phyloP scores from a whole-genome alignment of 2,797 vertebrate genomes.

The Acestrorhynchus altus region DNA sequence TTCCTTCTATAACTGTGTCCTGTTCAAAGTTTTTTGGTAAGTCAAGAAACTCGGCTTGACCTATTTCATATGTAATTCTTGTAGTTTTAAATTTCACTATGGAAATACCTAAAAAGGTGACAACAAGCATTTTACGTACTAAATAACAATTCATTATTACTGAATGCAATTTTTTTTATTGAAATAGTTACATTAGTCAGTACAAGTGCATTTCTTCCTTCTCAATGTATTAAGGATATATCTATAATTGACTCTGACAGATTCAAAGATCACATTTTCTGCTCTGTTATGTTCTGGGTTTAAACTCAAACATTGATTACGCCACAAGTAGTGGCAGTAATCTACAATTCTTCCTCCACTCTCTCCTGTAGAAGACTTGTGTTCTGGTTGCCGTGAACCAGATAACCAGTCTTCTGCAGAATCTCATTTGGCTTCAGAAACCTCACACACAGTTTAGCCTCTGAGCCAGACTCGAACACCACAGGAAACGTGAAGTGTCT shows the following conservation, averaged over 20 bases:
- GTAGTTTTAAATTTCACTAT: background rate
- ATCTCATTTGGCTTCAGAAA: conserved; percentile 71
- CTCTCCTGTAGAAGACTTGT: conserved; percentile 55
- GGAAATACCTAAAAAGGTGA: conserved; percentile 28
- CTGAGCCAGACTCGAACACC: conserved; percentile 65
- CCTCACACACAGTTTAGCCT: conserved; percentile 67
- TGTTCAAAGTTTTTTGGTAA: conserved; percentile 61
- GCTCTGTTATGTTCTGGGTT: background rate
- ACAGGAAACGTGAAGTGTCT: conserved; percentile 75
- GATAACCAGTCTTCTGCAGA: conserved; percentile 65
- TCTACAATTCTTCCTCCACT: conserved; percentile 57
- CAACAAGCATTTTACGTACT: background rate
- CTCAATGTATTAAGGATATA: too few relatives aligned
- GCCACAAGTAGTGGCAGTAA: too few relatives aligned
- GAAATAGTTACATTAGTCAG: too few relatives aligned
- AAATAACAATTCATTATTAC: background rate
- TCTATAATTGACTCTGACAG: too few relatives aligned
- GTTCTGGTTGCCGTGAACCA: conserved; percentile 48
- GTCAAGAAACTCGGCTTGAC: conserved; percentile 66
- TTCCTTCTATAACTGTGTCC: conserved; percentile 63
- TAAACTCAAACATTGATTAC: too few relatives aligned
- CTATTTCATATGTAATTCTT: conserved; percentile 42
- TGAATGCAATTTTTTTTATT: too few relatives aligned
- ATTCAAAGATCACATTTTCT: too few relatives aligned
- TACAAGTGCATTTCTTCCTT: too few relatives aligned